Base-by-base conservation (phyloP, 2,797 vertebrate genomes). In the Halcyon badia region DNA sequence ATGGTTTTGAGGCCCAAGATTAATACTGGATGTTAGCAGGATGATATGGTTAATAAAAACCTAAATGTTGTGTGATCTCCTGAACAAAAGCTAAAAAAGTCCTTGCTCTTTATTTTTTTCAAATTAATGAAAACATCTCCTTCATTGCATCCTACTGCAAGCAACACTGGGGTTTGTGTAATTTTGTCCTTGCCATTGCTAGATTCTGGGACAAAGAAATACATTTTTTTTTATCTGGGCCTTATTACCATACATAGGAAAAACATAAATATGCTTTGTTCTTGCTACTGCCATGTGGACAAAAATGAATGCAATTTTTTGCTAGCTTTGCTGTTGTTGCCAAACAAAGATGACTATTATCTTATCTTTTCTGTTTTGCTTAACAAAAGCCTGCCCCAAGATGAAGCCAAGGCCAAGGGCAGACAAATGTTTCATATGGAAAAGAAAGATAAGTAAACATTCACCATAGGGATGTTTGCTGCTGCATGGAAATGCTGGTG, bases 381-480 rank as follows among this genome's bases (percentile, higher is more conserved):
- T 94, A 87, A 83, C 71, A 95, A 89, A 92, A 77, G 81, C 72
- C 70, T 95, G 44, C 60, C 83, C 65, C 25, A 65, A 84, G 58
- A 81, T 33, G 71, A 93, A 95, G 68, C 46, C 52, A 93, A 79
- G 87, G 79, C 68, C 83, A 97, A 95, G 92, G 87, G 41, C 81
- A 90, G 71, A 72, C 31, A 81, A 65, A 91, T 89, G 69, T 77
- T 96, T 96, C 77, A 37, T 28, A 65, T 41, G 35, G 48, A 83
- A 80, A 95, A 90, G 69, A 91, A 96, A 93, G 71, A 89, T n/a
- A 96, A 96, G 76, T 54, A 78, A 93, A 69, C 87, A 75, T n/a
- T 92, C 62, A 65, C 10, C 26, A 49, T 16, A 52, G 15, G 44
- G 70, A 25, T 71, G 37, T 75, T 94, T 95, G 66, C 48, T 96